Evolutionary conservation across 2,888 invertebrate genomes (phyloP), one percentile per base, ranked within the genome.

Genomic region (Macropis europaea): DNA sequence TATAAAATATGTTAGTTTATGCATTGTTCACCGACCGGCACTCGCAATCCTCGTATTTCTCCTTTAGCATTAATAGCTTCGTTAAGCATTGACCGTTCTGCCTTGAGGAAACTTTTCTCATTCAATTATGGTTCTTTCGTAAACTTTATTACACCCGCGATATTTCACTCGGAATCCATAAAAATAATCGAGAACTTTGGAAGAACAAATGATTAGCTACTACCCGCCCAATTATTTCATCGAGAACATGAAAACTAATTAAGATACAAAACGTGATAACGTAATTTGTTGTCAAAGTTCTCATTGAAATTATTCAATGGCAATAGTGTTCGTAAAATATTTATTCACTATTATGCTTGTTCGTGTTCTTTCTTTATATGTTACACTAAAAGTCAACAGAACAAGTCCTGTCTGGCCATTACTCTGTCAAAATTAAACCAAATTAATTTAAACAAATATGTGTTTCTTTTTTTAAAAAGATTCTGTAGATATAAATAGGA

Each of bases 91-190:
- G 40, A 56, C 56, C 36, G 34, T 56, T 56, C 22, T 13, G 22
- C 42, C n/a, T 38, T 6, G 40, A 19, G 34, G 32, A 64, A 64
- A 64, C 19, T 59, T 64, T 59, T 40, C 48, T 64, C 63, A 42
- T 64, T 64, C 63, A 59, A 64, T 64, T 64, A 64, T 26, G 30
- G 13, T 64, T 64, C 59, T 47, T 59, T 57, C 59, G 47, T 22
- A 7, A 57, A 59, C 59, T 64, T 57, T 57, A 59, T 48, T 59
- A 59, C 57, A 7, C 13, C 48, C 48, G 19, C 38, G 30, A 48
- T 64, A 64, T 59, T 48, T 64, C 47, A 42, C 26, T 13, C 15
- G 1, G n/a, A n/a, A 59, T 26, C 7, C 32, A 59, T 59, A 64
- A 59, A 64, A 64, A 59, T 64, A 47, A 64, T 42, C 57, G 11